Conservation (phyloP, 64 coral and sea anemone genomes). For the Acropora yongei region DNA sequence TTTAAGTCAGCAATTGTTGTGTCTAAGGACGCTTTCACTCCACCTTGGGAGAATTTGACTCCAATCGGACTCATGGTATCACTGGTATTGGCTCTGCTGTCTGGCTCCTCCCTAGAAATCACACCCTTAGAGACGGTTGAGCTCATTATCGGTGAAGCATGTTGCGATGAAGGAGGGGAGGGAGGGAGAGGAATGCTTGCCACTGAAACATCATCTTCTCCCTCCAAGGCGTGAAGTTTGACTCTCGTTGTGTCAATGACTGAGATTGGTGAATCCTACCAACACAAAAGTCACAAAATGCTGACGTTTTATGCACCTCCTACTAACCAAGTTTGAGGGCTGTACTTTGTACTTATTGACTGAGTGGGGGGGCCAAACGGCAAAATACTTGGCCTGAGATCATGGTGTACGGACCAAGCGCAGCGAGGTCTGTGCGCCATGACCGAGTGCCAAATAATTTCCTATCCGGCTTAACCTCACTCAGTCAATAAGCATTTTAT, state of each 20-base stretch:
- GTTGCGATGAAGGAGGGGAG: constrained; percentile 34
- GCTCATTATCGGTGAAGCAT: constrained; percentile 41
- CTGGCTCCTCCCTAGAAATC: neutral
- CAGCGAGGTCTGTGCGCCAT: no score
- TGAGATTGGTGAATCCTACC: constrained; percentile 23
- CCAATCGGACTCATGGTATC: constrained; percentile 70
- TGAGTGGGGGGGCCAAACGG: no score
- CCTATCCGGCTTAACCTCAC: no score
- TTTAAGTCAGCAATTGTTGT: constrained; percentile 81
- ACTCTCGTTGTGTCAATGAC: constrained; percentile 36
- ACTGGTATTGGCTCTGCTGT: constrained; percentile 28
- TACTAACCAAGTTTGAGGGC: no score
- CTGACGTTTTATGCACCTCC: no score
- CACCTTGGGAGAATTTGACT: constrained; percentile 66
- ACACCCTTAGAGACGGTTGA: constrained; percentile 2
- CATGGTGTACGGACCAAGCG: no score
- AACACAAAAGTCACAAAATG: neutral
- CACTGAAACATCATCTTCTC: constrained; percentile 28
- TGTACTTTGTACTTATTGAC: no score
- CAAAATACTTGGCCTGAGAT: no score
- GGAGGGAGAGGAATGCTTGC: constrained; percentile 20
- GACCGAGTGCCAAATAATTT: no score
- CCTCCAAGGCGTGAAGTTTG: constrained; percentile 24
- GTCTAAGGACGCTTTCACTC: constrained; percentile 27
- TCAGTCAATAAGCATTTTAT: no score